Evolutionary conservation across 2,797 vertebrate species (phyloP).

Genomic region (Scolopax rusticola): DNA sequence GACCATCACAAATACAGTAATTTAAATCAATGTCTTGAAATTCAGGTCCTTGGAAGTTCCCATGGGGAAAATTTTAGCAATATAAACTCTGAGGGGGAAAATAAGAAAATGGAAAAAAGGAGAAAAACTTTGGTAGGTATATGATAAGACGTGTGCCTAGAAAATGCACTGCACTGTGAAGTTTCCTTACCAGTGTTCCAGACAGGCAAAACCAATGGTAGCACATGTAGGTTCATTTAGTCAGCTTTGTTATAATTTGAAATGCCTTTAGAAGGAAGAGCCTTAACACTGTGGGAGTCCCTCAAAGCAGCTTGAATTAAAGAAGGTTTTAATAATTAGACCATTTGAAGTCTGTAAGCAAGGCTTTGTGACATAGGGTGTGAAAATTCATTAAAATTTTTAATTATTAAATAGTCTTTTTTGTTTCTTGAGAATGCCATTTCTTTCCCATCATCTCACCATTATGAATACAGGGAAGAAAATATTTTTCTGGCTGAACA

Average conservation of each 20-base stretch:
- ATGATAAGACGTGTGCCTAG: background rate
- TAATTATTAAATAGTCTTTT: background rate
- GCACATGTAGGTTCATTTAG: background rate
- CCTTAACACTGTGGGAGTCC: background rate
- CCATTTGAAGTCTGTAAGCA: conserved; percentile 18
- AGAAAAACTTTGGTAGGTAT: background rate
- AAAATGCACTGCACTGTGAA: background rate
- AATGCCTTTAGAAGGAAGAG: background rate
- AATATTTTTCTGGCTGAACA: conserved; percentile 10
- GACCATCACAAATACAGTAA: background rate
- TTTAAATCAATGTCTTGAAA: background rate
- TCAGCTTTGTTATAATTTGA: background rate
- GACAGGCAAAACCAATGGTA: background rate
- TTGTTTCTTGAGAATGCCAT: background rate
- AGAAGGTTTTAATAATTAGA: background rate
- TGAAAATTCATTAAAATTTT: conserved; percentile 31
- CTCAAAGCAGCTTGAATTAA: background rate
- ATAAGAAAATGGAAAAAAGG: background rate
- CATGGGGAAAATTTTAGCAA: background rate
- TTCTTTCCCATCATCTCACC: background rate
- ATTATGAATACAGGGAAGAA: background rate
- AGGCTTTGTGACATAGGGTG: background rate
- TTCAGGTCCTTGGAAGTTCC: background rate
- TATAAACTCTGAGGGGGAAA: background rate
- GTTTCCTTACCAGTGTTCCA: background rate